Evolutionary conservation across 2,797 vertebrate species (phyloP).

Genomic region (Glossophaga mutica): DNA sequence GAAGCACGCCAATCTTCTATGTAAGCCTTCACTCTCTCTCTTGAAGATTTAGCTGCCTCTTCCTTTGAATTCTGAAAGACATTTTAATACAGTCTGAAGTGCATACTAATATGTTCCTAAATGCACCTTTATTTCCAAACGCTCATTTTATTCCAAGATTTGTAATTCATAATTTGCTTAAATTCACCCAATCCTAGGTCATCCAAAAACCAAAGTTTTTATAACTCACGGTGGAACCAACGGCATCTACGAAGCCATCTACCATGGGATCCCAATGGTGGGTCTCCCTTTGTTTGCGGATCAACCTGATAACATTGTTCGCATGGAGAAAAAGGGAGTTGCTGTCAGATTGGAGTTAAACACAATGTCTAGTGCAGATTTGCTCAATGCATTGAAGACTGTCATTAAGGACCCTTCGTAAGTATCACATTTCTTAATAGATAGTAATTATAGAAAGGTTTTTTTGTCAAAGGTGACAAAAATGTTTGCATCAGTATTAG

Average conservation of each 20-base stretch:
- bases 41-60: neutral
- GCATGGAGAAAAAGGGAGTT: conserved; percentile 84
- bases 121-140: neutral
- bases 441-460: neutral
- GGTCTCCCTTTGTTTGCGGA: conserved; percentile 90
- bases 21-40: neutral
- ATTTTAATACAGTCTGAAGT: neutral
- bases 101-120: neutral
- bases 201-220: conserved; percentile 88
- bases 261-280: conserved; percentile 89
- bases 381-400: neutral
- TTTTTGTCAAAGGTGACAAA: neutral
- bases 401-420: neutral
- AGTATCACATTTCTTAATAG: neutral
- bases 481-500: neutral
- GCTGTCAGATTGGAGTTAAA: neutral
- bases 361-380: neutral
- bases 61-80: neutral
- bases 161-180: neutral
- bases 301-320: conserved; percentile 87
- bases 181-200: conserved; percentile 81
- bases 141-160: neutral
- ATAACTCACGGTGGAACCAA: conserved; percentile 86
- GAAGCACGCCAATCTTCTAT: neutral
- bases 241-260: conserved; percentile 92